Base-by-base conservation (phyloP, 37 sponge, comb jelly and placozoan species). In the Amphimedon queenslandica region DNA sequence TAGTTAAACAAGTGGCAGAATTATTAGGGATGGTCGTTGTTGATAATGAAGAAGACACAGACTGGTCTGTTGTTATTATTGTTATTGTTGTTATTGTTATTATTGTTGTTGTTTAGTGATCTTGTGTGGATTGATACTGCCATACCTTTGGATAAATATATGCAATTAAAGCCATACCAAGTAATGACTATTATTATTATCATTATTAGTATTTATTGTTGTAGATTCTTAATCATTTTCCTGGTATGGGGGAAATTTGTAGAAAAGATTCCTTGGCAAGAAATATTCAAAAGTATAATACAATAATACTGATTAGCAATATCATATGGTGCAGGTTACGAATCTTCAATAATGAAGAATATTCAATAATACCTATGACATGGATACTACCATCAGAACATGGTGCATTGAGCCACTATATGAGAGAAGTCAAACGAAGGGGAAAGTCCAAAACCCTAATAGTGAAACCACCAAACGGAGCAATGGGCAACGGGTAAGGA, bases 231-330 rank as follows among this genome's bases (percentile, higher is more conserved):
- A 94, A 94, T 67, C 95, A 94, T 64, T 94, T 94, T 65, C 88
- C 95, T 63, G 95, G 95, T 8, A 94, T 94, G 95, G 91, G 85
- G 24, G 95, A 87, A 55, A 90, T 94, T 35, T 76, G 71, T 27
- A 63, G 95, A 33, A 94, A 94, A 56, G 95, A 94, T 63, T 75
- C 75, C 0, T 55, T 94, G 33, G 91, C 84, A 42, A 63, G 92
- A 36, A 94, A 94, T 51, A 80, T 90, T 30, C 80, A 86, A 47
- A 93, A 82, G 89, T 89, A 24, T 39, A 53, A 4, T 18, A 39
- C 5, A 60, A 25, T n/a, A 4, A 31, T 20, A 27, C 4, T 35
- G 4, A 35, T 6, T 20, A 67, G 30, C 37, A 39, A 70, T 21
- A 42, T 21, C 18, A 42, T 10, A 40, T 40, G 31, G 13, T 13